Evolutionary conservation across 2,113 vertebrate genomes (phyloP), one percentile per base, ranked within the genome.

Genomic region (Stigmatopora nigra): DNA sequence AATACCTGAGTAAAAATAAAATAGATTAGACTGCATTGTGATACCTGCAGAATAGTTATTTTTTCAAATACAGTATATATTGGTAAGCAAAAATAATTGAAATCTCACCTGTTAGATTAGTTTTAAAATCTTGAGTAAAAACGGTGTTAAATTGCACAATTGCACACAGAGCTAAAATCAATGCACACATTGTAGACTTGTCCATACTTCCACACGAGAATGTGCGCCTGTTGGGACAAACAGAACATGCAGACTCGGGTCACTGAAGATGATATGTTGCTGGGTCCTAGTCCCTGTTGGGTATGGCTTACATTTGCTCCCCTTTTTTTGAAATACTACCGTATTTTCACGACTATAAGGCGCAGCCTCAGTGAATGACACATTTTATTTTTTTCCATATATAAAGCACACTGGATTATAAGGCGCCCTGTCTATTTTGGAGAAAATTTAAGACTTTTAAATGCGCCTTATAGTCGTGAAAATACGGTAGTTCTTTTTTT

Each of bases 201-300:
- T 72, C 73, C 82, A 88, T 80, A 73, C 69, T 69, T 25, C 22
- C 52, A 57, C 66, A 55, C 48, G 76, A 71, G 64, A 79, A 67
- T 82, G 68, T 64, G 5, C 53, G 64, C 61, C 69, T 65, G 55
- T 78, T 52, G 45, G 77, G 52, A 76, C 53, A 69, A 68, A 74
- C 72, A 73, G 41, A 69, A 70, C 55, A 68, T 70, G 47, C 14
- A 68, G 61, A 17, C 61, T 65, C 68, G 61, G 14, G 47, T 64
- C 59, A 58, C 36, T 5, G 25, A 44, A 47, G 5, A 61, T 5
- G 5, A 61, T 5, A 70, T 41, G 20, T 56, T 10, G 60, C 76
- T 71, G 79, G 82, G 82, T 86, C 84, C 81, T 61, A 38, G 69
- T 77, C 79, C 81, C 73, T 67, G 84, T 46, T 25, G 58, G 1